A percentile compares a stretch with the other conserved stretches of the same genome.
Conservation (phyloP, 2,113 vertebrate species). For the Orcinus orca region DNA sequence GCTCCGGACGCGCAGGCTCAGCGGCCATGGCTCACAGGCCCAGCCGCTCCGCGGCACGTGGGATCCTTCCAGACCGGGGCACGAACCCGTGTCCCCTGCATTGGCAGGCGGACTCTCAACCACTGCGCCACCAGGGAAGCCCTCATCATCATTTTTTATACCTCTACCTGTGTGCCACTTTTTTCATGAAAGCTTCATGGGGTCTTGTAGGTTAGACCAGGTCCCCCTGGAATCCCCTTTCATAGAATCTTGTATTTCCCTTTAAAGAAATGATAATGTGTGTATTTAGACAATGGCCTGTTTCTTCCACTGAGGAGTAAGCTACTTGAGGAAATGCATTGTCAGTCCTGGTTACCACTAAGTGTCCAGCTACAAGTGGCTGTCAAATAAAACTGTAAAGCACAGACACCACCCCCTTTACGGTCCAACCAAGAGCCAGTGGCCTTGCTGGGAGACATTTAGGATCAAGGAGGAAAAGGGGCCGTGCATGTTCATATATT, state of each 20-base stretch:
- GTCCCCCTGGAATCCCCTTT: background rate
- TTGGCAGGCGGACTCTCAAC: too few relatives aligned
- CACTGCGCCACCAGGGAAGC: too few relatives aligned
- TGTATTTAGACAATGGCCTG: background rate
- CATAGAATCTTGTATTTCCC: background rate
- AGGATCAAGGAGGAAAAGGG: background rate
- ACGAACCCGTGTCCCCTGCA: too few relatives aligned
- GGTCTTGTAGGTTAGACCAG: background rate
- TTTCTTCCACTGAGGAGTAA: background rate
- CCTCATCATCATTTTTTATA: background rate
- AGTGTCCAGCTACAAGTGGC: background rate
- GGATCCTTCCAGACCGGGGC: too few relatives aligned
- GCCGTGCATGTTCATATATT: fast-evolving
- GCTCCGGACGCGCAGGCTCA: too few relatives aligned
- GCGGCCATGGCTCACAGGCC: too few relatives aligned
- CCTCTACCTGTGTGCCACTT: background rate
- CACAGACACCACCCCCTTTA: background rate
- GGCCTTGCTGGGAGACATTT: background rate
- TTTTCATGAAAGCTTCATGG: background rate
- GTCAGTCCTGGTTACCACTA: background rate
- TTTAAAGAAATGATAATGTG: background rate
- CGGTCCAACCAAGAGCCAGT: background rate
- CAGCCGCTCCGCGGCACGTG: too few relatives aligned
- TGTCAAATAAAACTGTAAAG: background rate
- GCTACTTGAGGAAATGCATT: background rate